These are phyloP conservation scores for Aquatica leii DNA, from an alignment of 2,888 invertebrate species.

Conservation along the genomic window DNA sequence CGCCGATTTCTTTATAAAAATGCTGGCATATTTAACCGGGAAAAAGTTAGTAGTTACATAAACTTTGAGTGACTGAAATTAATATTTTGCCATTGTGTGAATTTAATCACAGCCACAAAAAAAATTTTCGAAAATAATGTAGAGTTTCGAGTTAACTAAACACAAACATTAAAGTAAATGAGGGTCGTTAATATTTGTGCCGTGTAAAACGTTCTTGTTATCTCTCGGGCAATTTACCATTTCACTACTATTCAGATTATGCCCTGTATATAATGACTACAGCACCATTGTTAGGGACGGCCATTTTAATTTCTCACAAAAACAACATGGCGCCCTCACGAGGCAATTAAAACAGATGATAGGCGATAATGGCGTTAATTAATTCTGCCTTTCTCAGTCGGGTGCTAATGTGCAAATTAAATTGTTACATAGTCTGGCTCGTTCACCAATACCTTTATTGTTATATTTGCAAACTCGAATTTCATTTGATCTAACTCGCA, in stretches of 20 bases:
- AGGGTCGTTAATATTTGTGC: conserved; percentile 40
- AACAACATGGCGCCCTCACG: conserved; percentile 61
- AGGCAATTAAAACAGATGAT: conserved; percentile 65
- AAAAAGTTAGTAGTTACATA: too few species aligned
- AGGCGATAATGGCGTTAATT: conserved; percentile 64
- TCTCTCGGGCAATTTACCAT: conserved; percentile 62
- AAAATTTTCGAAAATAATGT: too few species aligned
- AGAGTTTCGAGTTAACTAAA: conserved; percentile 18
- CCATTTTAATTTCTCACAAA: conserved; percentile 63
- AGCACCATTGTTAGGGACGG: conserved; percentile 60
- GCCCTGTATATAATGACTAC: conserved; percentile 60
- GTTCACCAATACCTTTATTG: conserved; percentile 50
- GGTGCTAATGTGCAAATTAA: conserved; percentile 63
- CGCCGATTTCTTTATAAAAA: too few species aligned
- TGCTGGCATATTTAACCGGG: too few species aligned
- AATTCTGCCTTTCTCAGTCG: conserved; percentile 63
- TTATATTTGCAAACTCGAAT: conserved; percentile 6
- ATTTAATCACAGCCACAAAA: too few species aligned
- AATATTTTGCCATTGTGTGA: too few species aligned
- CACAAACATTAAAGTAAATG: conserved; percentile 66
- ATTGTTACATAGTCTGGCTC: conserved; percentile 61
- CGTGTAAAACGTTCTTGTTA: conserved; percentile 57
- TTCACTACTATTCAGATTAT: conserved; percentile 61
- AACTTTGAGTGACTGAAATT: too few species aligned
- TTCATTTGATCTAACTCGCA: conserved; percentile 3